Base-by-base conservation (phyloP, 2,797 vertebrate species). In the Monodelphis domestica region DNA sequence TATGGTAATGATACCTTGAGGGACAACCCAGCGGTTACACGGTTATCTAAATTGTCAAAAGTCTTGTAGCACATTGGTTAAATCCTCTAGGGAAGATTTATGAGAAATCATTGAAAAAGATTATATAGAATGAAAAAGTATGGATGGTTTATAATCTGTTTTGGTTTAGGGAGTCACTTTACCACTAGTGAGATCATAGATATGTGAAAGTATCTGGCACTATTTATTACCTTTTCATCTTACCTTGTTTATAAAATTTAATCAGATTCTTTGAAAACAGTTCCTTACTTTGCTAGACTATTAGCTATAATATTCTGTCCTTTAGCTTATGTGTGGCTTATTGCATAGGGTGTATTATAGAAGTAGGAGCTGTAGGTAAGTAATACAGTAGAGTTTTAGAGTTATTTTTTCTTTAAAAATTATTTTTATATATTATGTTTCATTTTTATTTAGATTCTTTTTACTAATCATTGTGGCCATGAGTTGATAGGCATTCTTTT, bases 381-480 rank as follows among this genome's bases (percentile, higher is more conserved):
- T 53, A 3, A 0, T n/a, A 15, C 0, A 0, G 30, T 91, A 51
- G 70, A 33, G 26, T 52, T 55, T 92, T 70, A 21, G 53, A 51
- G 54, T 9, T n/a, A 24, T 28, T 12, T n/a, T n/a, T n/a, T n/a
- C n/a, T n/a, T n/a, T n/a, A n/a, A n/a, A n/a, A n/a, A n/a, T n/a
- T n/a, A n/a, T n/a, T n/a, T n/a, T n/a, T n/a, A n/a, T n/a, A n/a
- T n/a, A n/a, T n/a, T n/a, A n/a, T n/a, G n/a, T n/a, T n/a, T n/a
- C n/a, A n/a, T n/a, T n/a, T 33, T 28, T 88, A 50, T 90, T 91
- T 93, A 56, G 90, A 12, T 54, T 88, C 52, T 88, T 87, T 91
- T 91, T 0, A 3, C 9, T 1, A 53, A 29, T 29, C 54, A 5
- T 12, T 7, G 38, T 24, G 53, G 12, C 45, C n/a, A 33, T 52